Conservation (phyloP, 2,113 vertebrate species). For the Acanthochromis polyacanthus region DNA sequence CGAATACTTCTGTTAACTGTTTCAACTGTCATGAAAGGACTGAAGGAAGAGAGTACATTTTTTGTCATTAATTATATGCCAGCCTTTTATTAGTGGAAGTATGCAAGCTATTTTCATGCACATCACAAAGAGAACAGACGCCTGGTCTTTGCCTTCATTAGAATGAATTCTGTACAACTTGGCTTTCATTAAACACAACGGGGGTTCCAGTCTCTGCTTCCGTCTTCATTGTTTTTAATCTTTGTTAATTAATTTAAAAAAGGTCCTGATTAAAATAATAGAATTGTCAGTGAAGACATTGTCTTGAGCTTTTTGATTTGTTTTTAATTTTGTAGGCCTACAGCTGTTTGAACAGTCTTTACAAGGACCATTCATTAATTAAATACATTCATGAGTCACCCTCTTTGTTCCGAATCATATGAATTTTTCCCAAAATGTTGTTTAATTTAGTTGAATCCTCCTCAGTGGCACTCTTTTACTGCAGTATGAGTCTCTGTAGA, state of each 20-base stretch:
- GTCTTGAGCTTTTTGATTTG: constrained; percentile 44
- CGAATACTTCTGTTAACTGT: constrained; percentile 41
- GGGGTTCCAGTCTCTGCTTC: constrained; percentile 62
- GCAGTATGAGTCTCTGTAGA: not conserved
- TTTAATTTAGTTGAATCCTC: constrained; percentile 17
- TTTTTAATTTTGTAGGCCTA: constrained; percentile 19
- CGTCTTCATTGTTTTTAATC: constrained; percentile 70
- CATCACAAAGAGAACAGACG: constrained; percentile 75
- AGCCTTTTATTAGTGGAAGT: constrained; percentile 60
- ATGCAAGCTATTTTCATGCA: constrained; percentile 55
- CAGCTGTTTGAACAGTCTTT: constrained; percentile 58
- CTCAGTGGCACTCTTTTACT: constrained; percentile 1
- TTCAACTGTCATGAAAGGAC: constrained; percentile 36
- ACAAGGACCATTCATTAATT: constrained; percentile 44
- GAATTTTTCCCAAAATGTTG: constrained; percentile 5
- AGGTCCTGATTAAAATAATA: constrained; percentile 66
- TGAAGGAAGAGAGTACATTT: constrained; percentile 12
- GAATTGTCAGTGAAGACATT: constrained; percentile 43
- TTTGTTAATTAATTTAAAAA: constrained; percentile 75
- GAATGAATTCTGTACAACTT: constrained; percentile 66
- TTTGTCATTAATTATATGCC: constrained; percentile 58
- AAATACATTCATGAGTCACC: constrained; percentile 37
- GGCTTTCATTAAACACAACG: constrained; percentile 72
- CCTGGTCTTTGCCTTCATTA: constrained; percentile 59
- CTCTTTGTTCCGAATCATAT: constrained; percentile 11